phyloP scores from a whole-genome alignment of 2,113 vertebrate species.

The Trichomycterus rosablanca region DNA sequence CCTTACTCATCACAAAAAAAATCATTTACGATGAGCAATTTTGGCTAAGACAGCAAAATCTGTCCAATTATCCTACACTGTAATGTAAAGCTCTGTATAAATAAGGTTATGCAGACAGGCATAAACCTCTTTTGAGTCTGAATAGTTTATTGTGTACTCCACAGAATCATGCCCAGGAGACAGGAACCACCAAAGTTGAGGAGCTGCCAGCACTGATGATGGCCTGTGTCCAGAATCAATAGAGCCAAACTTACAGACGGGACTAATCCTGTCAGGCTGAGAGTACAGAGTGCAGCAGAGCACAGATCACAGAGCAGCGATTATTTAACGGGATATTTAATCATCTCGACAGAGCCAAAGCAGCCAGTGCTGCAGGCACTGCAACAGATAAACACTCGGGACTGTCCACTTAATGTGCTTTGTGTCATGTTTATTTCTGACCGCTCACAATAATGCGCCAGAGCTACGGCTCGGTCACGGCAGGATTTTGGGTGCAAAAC shows the following conservation, averaged over 20 bases:
- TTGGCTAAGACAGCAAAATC: too few species aligned
- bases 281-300: not conserved
- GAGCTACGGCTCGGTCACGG: too few species aligned
- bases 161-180: slow-evolving; percentile 17
- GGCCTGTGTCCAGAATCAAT: slow-evolving; percentile 31
- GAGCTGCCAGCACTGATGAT: slow-evolving; percentile 18
- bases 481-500: too few species aligned
- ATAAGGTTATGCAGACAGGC: not conserved
- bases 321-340: slow-evolving; percentile 5
- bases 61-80: too few species aligned
- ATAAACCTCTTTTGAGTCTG: not conserved
- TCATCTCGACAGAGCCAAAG: not conserved
- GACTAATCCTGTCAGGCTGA: slow-evolving; percentile 17
- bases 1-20: too few species aligned
- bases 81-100: not conserved
- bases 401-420: too few species aligned
- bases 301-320: not conserved
- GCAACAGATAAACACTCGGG: too few species aligned
- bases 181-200: slow-evolving; percentile 1
- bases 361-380: not conserved
- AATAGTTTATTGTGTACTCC: slow-evolving; percentile 24
- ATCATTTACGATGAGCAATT: too few species aligned
- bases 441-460: too few species aligned
- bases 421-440: too few species aligned
- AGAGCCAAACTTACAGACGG: slow-evolving; percentile 5